phyloP scores from a whole-genome alignment of 2,113 vertebrate genomes.

The Microcebus griseorufus region DNA sequence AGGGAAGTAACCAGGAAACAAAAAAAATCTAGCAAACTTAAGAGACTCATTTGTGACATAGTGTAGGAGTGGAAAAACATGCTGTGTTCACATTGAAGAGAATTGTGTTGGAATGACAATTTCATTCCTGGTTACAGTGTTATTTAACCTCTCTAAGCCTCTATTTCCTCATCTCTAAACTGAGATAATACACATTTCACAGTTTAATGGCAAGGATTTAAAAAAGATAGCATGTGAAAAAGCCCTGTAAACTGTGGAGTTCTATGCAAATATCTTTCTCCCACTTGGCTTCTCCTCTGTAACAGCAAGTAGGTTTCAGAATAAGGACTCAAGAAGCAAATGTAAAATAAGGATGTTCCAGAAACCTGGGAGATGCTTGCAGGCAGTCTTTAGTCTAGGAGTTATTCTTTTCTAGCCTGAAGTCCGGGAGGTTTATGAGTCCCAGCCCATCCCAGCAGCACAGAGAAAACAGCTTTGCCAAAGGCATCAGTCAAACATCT shows the following conservation, averaged over 20 bases:
- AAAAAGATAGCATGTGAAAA: background rate
- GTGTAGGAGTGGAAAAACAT: background rate
- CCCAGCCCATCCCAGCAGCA: background rate
- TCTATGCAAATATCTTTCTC: constrained; percentile 44
- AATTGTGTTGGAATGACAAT: background rate
- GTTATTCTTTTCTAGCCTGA: background rate
- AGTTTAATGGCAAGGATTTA: constrained; percentile 34
- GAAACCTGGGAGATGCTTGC: background rate
- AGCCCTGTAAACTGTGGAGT: background rate
- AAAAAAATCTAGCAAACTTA: background rate
- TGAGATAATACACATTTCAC: background rate
- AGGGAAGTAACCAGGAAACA: background rate
- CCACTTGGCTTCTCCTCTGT: background rate
- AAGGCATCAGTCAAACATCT: constrained; percentile 35
- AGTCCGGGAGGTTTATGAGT: constrained; percentile 43
- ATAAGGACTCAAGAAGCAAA: background rate
- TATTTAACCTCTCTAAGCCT: background rate
- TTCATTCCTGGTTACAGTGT: background rate
- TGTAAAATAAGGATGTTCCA: background rate
- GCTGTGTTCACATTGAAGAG: background rate
- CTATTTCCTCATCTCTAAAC: constrained; percentile 23
- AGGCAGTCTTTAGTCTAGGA: background rate
- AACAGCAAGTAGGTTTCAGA: background rate
- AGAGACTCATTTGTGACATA: background rate
- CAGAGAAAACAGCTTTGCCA: constrained; percentile 42